Evolutionary conservation across 2,888 invertebrate genomes (phyloP).

Genomic region (Platerodrilus igneus): DNA sequence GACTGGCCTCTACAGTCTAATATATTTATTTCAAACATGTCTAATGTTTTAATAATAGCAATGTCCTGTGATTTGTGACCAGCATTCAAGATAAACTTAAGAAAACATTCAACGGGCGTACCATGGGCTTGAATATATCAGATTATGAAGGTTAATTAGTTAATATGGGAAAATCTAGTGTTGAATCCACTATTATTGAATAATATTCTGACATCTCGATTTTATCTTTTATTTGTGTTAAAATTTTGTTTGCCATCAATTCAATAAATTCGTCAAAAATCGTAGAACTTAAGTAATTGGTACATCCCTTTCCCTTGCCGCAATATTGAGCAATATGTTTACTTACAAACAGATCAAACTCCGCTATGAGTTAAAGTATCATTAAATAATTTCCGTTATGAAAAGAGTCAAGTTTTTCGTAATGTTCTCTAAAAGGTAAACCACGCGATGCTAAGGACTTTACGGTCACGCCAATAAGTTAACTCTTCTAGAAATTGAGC

Average conservation of each 20-base stretch:
- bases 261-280: constrained; percentile 1
- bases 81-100: constrained; percentile 25
- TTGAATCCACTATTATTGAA: constrained; percentile 8
- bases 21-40: constrained; percentile 20
- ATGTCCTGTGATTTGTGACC: constrained; percentile 27
- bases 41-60: constrained; percentile 19
- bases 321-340: no score
- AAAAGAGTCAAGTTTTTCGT: constrained; percentile 1
- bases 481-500: not conserved
- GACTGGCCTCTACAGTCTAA: constrained; percentile 27
- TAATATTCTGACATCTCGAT: constrained; percentile 2
- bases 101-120: constrained; percentile 21
- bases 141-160: constrained; percentile 16
- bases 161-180: constrained; percentile 6
- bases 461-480: constrained; percentile 6
- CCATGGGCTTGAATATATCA: constrained; percentile 13
- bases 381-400: no score
- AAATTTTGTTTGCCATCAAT: constrained; percentile 1
- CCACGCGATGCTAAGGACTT: constrained; percentile 2
- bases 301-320: not conserved
- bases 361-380: no score
- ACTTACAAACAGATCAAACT: no score
- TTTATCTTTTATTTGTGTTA: constrained; percentile 1
- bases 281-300: constrained; percentile 1
- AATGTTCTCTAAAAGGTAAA: constrained; percentile 1